Evolutionary conservation across 2,113 vertebrate genomes (phyloP).

Genomic region (Ciconia stormi): DNA sequence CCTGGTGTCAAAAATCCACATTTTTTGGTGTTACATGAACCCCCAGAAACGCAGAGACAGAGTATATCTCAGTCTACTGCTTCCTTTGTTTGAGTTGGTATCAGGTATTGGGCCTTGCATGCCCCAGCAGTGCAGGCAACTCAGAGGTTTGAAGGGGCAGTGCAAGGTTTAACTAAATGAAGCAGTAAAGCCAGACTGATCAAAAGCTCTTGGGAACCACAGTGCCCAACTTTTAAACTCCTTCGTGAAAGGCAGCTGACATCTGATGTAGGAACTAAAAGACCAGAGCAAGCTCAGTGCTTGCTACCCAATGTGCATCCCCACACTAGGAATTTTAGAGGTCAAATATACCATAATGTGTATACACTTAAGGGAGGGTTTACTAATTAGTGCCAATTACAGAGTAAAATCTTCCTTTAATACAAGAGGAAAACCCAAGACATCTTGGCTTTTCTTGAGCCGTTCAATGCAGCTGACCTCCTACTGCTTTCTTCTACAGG

Average conservation of each 20-base stretch:
- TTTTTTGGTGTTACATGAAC: neutral
- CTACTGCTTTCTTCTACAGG: neutral
- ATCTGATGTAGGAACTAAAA: neutral
- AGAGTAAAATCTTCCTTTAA: neutral
- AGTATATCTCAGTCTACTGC: neutral
- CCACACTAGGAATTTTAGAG: neutral
- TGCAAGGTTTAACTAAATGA: neutral
- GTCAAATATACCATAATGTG: neutral
- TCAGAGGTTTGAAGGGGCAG: neutral
- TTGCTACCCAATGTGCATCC: neutral
- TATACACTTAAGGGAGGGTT: neutral
- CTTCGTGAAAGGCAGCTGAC: neutral
- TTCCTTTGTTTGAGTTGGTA: neutral
- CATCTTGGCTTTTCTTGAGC: neutral
- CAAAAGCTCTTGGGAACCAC: neutral
- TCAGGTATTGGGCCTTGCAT: too few species aligned
- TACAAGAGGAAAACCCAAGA: neutral
- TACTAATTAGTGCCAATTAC: neutral
- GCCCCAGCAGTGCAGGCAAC: neutral
- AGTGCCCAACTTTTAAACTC: neutral
- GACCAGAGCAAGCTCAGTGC: neutral
- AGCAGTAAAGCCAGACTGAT: neutral
- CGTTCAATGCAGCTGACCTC: neutral
- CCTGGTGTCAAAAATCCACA: neutral
- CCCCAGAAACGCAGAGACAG: neutral